These are phyloP conservation scores for Sericinus montela DNA, from an alignment of 2,888 invertebrate species.

Conservation along the genomic window DNA sequence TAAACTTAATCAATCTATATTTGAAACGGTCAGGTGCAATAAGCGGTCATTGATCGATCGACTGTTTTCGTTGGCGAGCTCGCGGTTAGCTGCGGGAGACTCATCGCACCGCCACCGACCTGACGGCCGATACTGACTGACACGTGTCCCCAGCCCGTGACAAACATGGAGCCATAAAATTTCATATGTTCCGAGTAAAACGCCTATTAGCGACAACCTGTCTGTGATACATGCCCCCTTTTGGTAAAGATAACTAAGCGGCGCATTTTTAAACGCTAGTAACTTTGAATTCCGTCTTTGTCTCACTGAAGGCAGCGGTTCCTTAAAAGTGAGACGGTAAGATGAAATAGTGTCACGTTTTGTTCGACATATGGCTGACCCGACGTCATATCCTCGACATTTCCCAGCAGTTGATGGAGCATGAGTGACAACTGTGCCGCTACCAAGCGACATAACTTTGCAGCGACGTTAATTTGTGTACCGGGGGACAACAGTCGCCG, in stretches of 20 bases:
- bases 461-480: constrained; percentile 70
- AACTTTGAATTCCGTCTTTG: constrained; percentile 63
- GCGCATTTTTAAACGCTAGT: constrained; percentile 54
- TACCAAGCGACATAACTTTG: constrained; percentile 66
- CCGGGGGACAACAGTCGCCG: constrained; percentile 56
- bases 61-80: constrained; percentile 59
- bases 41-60: constrained; percentile 44
- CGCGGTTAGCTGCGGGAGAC: constrained; percentile 35
- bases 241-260: constrained; percentile 60
- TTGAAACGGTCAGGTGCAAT: constrained; percentile 46
- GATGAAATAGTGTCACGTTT: constrained; percentile 70
- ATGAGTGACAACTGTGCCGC: constrained; percentile 71
- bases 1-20: constrained; percentile 63
- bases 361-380: constrained; percentile 72
- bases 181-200: constrained; percentile 65
- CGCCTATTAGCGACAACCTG: constrained; percentile 77
- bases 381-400: constrained; percentile 68
- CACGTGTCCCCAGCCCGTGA: constrained; percentile 58
- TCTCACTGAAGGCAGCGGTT: constrained; percentile 55
- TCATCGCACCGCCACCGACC: constrained; percentile 49
- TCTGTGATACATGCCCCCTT: constrained; percentile 64
- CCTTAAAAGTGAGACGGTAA: constrained; percentile 63
- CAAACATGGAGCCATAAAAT: constrained; percentile 69
- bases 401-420: constrained; percentile 77
- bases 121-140: constrained; percentile 54